Base-by-base conservation (phyloP, 2,888 invertebrate species). In the Monopis laevigella region DNA sequence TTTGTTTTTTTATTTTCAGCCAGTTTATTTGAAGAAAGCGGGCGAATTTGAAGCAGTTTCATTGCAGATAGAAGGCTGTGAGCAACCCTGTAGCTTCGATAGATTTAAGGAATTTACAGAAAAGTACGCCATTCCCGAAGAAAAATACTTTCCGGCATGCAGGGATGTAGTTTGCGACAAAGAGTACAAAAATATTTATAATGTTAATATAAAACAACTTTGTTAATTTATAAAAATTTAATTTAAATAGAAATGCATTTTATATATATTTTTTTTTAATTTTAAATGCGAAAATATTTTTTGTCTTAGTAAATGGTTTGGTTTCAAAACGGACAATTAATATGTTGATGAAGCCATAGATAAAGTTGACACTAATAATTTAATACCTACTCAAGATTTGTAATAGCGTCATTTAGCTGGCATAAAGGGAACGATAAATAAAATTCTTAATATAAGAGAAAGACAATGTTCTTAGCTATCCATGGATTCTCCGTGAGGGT, bases 11-110 rank as follows among this genome's bases (percentile, higher is more conserved):
- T 39, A 11, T 36, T 64, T 63, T 1, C 69, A 78, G 78, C 73
- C 78, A 0, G 55, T 78, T 3, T 78, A 68, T 53, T 48, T 77
- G 1, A 53, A 64, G 1, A 62, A 63, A 51, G 73, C 75, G 2
- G 78, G 77, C 1, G 56, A 62, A 7, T 59, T 65, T 0, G 47
- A 58, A 1, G 54, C 59, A 1, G 51, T 57, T 2, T 27, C 46
- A 3, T 54, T 72, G 1, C 59, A 51, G 42, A 60, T 78, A 48
- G 50, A 44, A 1, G 59, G 57, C 49, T 75, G 75, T 27, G 67
- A 59, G 1, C 27, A 46, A 10, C 44, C 50, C 1, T 78, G 77
- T 44, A 55, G 55, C 17, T 62, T 64, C 40, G 39, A 28, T 18
- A 63, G 55, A 39, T 77, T 78, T 51, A 55, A 54, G 3, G 56